Evolutionary conservation across 2,888 invertebrate genomes (phyloP).

Genomic region (Anthrax anthrax): DNA sequence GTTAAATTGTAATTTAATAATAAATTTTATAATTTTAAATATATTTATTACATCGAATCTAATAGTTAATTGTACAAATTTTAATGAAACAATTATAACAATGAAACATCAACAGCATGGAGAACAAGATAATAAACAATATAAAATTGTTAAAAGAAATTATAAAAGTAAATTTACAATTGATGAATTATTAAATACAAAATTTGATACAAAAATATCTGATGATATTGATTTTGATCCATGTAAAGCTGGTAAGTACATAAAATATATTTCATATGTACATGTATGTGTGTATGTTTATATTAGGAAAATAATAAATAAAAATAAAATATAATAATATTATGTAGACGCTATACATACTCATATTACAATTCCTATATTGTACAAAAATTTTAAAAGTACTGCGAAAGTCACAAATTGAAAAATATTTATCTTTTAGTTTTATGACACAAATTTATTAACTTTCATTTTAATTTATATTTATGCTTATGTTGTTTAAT

Average conservation of each 20-base stretch:
- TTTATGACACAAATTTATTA: too few species aligned
- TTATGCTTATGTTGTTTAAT: too few species aligned
- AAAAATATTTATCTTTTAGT: too few species aligned
- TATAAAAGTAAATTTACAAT: constrained; percentile 41
- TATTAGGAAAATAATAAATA: too few species aligned
- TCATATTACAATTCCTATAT: too few species aligned
- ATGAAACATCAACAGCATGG: constrained; percentile 9
- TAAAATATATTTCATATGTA: too few species aligned
- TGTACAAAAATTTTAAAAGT: too few species aligned
- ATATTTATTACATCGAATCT: not conserved
- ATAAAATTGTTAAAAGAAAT: not conserved
- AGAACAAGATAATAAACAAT: not conserved
- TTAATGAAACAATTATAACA: not conserved
- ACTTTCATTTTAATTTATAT: too few species aligned
- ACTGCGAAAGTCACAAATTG: too few species aligned
- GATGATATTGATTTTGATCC: constrained; percentile 69
- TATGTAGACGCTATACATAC: too few species aligned
- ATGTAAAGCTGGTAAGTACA: constrained; percentile 67
- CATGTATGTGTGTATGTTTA: too few species aligned
- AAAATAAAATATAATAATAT: too few species aligned
- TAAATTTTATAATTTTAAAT: not conserved
- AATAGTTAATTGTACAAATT: not conserved
- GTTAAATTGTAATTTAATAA: not conserved
- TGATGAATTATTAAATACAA: constrained; percentile 48
- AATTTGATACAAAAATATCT: constrained; percentile 54